Evolutionary conservation across 2,797 vertebrate species (phyloP).

Genomic region (Lacerta agilis): DNA sequence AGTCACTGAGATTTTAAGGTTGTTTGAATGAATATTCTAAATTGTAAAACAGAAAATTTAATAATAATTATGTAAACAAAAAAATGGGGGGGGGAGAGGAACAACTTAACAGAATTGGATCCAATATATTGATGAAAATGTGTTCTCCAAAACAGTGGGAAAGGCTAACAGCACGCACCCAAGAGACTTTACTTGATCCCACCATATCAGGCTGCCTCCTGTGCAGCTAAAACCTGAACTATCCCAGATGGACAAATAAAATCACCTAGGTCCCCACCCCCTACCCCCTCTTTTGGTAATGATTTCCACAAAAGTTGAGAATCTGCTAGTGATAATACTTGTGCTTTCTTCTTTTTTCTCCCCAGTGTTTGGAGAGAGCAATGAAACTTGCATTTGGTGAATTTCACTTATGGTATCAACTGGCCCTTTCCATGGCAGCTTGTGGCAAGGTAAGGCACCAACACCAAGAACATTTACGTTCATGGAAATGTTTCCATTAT

Average conservation of each 20-base stretch:
- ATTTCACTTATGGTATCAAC: conserved; percentile 98
- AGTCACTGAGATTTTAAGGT: too few relatives aligned
- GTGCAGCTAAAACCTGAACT: neutral
- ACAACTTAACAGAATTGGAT: too few relatives aligned
- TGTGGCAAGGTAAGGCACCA: conserved; percentile 91
- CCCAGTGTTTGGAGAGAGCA: conserved; percentile 94
- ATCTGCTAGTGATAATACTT: neutral
- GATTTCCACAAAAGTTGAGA: neutral
- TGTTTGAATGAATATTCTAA: too few relatives aligned
- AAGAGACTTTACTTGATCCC: neutral
- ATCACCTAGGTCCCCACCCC: too few relatives aligned
- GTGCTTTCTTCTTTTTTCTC: neutral
- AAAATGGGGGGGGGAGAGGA: too few relatives aligned
- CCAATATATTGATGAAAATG: neutral
- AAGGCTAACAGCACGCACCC: neutral
- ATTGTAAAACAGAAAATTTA: too few relatives aligned
- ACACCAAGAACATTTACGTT: neutral
- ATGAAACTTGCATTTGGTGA: conserved; percentile 97
- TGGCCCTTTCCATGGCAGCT: conserved; percentile 95
- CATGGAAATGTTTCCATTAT: neutral
- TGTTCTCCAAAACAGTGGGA: neutral
- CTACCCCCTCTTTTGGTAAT: neutral
- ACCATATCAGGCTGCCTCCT: neutral
- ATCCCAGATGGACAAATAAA: neutral
- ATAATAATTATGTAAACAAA: too few relatives aligned